Evolutionary conservation across 2,888 invertebrate species (phyloP).

Genomic region (Anthophora plumipes): DNA sequence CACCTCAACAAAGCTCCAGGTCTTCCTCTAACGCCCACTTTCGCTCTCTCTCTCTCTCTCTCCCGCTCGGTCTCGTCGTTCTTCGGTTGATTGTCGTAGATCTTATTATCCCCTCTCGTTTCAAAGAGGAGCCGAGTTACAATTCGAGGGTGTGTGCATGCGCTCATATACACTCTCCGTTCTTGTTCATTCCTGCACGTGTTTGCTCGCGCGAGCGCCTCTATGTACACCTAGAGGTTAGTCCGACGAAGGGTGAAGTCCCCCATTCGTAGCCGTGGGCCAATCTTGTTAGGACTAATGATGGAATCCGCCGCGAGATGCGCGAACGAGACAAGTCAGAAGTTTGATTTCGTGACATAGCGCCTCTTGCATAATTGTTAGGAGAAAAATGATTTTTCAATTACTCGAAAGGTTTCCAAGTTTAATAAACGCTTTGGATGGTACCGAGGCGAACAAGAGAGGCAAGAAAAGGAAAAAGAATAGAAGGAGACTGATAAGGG

Average conservation of each 20-base stretch:
- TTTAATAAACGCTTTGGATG: too few species aligned
- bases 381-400: not conserved
- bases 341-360: constrained; percentile 11
- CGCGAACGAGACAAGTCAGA: constrained; percentile 59
- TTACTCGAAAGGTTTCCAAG: not conserved
- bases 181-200: constrained; percentile 50
- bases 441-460: not conserved
- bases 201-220: constrained; percentile 28
- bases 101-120: constrained; percentile 82
- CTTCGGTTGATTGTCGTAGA: constrained; percentile 83
- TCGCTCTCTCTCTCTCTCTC: constrained; percentile 1
- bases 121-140: constrained; percentile 70
- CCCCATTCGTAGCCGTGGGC: constrained; percentile 73
- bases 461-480: not conserved
- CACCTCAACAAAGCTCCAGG: constrained; percentile 75
- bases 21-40: too few species aligned
- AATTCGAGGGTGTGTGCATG: constrained; percentile 53
- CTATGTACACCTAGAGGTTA: constrained; percentile 60
- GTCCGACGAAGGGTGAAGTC: constrained; percentile 61
- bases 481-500: not conserved
- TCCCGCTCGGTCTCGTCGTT: constrained; percentile 57
- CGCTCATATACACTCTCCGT: constrained; percentile 40
- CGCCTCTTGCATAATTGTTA: not conserved
- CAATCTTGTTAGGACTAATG: constrained; percentile 83
- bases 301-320: constrained; percentile 77